Evolutionary conservation across 1,140 invertebrate species (phyloP).

Genomic region (Wiebesia pumilae): DNA sequence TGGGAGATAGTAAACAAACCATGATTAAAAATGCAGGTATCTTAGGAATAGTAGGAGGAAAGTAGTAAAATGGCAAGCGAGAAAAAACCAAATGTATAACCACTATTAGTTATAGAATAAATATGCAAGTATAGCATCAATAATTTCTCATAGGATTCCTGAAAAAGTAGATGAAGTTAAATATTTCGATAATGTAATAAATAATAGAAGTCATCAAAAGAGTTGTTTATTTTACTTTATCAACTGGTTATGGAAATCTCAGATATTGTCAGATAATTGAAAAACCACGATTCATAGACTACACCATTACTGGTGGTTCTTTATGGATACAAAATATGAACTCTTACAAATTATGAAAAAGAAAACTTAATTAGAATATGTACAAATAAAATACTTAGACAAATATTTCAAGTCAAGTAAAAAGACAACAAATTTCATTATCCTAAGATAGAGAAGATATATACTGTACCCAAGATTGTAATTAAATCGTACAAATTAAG

Average conservation of each 20-base stretch:
- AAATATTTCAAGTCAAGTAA: neutral
- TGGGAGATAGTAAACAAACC: neutral
- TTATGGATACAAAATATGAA: neutral
- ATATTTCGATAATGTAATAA: too few relatives aligned
- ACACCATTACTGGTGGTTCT: neutral
- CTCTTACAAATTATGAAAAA: neutral
- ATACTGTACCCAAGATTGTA: neutral
- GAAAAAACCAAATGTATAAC: too few relatives aligned
- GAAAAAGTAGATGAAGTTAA: too few relatives aligned
- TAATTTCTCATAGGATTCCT: too few relatives aligned
- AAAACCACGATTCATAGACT: neutral
- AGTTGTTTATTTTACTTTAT: neutral
- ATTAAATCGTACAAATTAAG: neutral
- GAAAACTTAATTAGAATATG: neutral
- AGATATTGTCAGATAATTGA: neutral
- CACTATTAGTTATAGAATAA: too few relatives aligned
- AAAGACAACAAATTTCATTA: conserved; percentile 1
- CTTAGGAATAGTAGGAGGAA: too few relatives aligned
- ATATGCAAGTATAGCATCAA: too few relatives aligned
- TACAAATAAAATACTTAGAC: neutral
- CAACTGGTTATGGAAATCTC: neutral
- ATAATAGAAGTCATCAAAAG: neutral
- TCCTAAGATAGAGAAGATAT: neutral
- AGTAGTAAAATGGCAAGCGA: too few relatives aligned
- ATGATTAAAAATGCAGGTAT: neutral